Conservation (phyloP, 2,113 vertebrate genomes). For the Mormyrus lacerda region DNA sequence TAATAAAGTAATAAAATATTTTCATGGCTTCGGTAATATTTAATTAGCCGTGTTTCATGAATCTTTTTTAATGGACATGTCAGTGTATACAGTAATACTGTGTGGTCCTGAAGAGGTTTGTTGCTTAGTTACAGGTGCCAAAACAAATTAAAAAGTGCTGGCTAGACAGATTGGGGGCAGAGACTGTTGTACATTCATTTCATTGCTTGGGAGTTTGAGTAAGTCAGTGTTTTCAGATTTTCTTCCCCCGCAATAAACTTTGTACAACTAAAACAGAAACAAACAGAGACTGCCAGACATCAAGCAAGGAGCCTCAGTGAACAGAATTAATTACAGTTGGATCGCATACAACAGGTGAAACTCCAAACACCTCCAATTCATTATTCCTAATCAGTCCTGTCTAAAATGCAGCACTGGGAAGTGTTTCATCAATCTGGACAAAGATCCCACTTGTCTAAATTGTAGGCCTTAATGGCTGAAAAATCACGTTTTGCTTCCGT, state of each 20-base stretch:
- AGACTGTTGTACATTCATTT: conserved; percentile 7
- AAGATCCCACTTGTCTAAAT: background rate
- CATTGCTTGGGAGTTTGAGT: background rate
- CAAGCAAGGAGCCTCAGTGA: background rate
- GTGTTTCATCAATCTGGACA: background rate
- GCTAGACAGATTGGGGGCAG: background rate
- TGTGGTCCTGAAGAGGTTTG: background rate
- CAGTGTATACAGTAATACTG: background rate
- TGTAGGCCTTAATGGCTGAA: background rate
- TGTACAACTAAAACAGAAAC: background rate
- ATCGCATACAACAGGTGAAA: background rate
- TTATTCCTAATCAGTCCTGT: background rate
- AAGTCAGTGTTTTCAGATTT: background rate
- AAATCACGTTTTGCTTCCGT: background rate
- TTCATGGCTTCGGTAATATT: background rate
- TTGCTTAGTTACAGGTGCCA: conserved; percentile 9
- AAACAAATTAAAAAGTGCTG: conserved; percentile 4
- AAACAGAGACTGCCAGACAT: background rate
- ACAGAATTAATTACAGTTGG: background rate
- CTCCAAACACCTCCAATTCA: background rate
- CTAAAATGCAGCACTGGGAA: background rate
- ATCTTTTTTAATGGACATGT: background rate
- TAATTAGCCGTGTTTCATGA: background rate
- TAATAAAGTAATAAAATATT: conserved; percentile 7
- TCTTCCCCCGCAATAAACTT: background rate